Percentiles rank a stretch among this genome's conserved stretches.
Evolutionary conservation across 1,140 invertebrate species (phyloP).

Genomic region (Pseudachorutes palmiensis): DNA sequence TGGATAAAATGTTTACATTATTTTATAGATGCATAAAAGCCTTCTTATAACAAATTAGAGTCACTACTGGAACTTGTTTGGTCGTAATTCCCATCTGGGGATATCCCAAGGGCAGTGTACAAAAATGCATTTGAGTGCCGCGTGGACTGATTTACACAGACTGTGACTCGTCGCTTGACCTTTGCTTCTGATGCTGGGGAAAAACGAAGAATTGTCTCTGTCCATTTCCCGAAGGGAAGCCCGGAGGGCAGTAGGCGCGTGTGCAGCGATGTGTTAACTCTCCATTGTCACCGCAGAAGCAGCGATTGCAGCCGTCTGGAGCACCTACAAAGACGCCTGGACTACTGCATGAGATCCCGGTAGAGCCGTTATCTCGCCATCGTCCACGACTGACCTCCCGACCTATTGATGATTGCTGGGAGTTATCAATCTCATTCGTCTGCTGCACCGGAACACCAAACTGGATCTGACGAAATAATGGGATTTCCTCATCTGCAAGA

Average conservation of each 20-base stretch:
- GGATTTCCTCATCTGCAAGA: neutral
- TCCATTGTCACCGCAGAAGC: constrained; percentile 15
- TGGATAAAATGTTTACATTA: no score
- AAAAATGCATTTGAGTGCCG: no score
- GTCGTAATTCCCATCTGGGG: no score
- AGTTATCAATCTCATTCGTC: neutral
- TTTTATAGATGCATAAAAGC: no score
- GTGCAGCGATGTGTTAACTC: constrained; percentile 24
- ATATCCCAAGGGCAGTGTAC: no score
- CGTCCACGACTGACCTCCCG: neutral
- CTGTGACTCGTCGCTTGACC: no score
- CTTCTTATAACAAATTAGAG: no score
- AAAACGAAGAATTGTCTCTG: neutral
- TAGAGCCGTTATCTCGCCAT: constrained; percentile 15
- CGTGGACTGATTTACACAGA: no score
- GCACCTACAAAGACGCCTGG: constrained; percentile 27
- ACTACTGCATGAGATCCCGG: constrained; percentile 16
- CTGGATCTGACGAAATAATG: neutral
- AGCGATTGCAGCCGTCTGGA: constrained; percentile 30
- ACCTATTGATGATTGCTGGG: no score
- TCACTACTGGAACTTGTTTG: no score
- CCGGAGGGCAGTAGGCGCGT: constrained; percentile 25
- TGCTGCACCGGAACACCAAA: neutral
- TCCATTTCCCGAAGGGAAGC: constrained; percentile 20
- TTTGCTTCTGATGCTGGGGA: neutral